Evolutionary conservation across 2,888 invertebrate genomes (phyloP), one percentile per base, ranked within the genome.

Genomic region (Xylophagus ater): DNA sequence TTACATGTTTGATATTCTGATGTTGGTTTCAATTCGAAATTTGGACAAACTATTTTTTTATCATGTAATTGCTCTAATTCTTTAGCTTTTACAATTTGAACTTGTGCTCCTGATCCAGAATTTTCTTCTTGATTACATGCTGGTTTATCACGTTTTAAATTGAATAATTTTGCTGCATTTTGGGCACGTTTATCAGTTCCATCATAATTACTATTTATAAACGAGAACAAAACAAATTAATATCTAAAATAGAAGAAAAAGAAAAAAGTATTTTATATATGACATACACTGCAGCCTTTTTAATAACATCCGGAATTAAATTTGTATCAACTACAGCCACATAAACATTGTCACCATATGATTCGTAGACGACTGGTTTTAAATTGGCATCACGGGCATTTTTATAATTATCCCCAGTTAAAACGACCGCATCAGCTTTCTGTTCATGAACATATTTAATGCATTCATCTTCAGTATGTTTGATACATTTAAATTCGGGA

Each of bases 401-500:
- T 8, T 52, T 53, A 4, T 47, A 47, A 3, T 47, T 37, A 1
- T 53, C 56, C 1, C 46, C 46, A 8, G 24, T 9, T 0, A 57
- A 46, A 0, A 57, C 49, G 3, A 49, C 46, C 42, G 57, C 49
- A 48, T 65, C 64, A 4, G 60, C 59, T 39, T 59, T 53, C 17
- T 50, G 50, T 25, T 52, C 45, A 10, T 37, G 14, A 13, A 65
- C 50, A 4, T 57, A 53, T 36, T 53, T 47, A 18, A 59, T 44
- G 26, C 65, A 65, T 30, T 74, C 72, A 32, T 75, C 70, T 18
- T 71, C 71, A 25, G 72, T 67, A 29, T 81, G 75, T 45, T 71
- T 67, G 2, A 81, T 67, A 55, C 92, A 93, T 53, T 82, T 79
- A 33, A 90, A 70, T 48, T 77, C 74, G 0, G 92, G 92, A 5